These are phyloP conservation scores for Cyphomyrus plagiostoma DNA, from an alignment of 2,113 vertebrate species.

Conservation along the genomic window DNA sequence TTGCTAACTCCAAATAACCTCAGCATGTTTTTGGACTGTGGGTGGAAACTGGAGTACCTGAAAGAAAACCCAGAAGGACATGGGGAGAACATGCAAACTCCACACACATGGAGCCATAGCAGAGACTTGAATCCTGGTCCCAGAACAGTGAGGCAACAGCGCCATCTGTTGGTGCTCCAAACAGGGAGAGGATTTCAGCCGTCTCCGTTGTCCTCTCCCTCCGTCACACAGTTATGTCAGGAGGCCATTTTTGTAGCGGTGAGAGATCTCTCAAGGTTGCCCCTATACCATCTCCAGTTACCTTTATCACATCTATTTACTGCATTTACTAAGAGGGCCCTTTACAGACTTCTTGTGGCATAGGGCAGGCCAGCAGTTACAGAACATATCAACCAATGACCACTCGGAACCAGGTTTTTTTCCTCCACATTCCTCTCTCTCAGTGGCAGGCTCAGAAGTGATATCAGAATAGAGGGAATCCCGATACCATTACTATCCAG, in stretches of 20 bases:
- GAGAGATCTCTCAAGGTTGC: not conserved
- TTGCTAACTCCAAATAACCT: not conserved
- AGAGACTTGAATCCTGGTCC: not conserved
- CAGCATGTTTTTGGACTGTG: not conserved
- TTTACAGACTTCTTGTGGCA: not conserved
- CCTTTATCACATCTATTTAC: not conserved
- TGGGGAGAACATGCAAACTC: not conserved
- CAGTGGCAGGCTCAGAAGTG: not conserved
- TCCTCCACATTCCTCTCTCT: not conserved
- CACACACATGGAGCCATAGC: not conserved
- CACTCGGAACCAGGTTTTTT: not conserved
- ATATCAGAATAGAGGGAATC: not conserved
- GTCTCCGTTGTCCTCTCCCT: not conserved
- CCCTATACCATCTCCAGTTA: not conserved
- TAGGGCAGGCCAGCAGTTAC: not conserved
- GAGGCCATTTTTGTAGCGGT: not conserved
- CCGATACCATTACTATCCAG: not conserved
- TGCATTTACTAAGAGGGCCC: not conserved
- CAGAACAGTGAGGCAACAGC: not conserved
- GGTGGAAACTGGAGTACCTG: not conserved
- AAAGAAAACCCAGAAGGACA: too few relatives aligned
- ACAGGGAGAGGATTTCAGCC: not conserved
- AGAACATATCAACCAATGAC: not conserved
- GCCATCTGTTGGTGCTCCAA: not conserved
- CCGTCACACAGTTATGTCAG: not conserved